These are phyloP conservation scores for Aspidapion aeneum DNA, from an alignment of 2,888 invertebrate species.

Conservation along the genomic window DNA sequence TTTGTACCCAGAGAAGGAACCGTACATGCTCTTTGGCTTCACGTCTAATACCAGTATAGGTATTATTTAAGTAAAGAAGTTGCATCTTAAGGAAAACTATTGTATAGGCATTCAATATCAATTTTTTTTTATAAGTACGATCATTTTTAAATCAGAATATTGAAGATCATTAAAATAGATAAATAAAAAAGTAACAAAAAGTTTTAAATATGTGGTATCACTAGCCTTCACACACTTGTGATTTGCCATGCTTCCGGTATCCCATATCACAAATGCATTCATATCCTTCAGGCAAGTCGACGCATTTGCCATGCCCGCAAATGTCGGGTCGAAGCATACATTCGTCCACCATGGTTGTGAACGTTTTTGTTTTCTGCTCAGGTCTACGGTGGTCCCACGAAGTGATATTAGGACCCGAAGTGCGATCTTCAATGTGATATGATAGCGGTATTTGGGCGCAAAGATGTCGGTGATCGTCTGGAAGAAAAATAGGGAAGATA, in stretches of 20 bases:
- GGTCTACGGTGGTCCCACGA: constrained; percentile 10
- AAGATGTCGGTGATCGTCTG: constrained; percentile 44
- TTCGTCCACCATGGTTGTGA: constrained; percentile 61
- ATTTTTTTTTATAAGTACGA: too few relatives aligned
- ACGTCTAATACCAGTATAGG: too few relatives aligned
- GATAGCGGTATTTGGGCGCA: constrained; percentile 32
- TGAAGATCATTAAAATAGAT: too few relatives aligned
- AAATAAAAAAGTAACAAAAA: too few relatives aligned
- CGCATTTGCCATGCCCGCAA: constrained; percentile 70
- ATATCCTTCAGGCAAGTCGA: constrained; percentile 72
- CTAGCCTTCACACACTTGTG: constrained; percentile 54
- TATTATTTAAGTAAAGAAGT: too few relatives aligned
- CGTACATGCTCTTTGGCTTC: too few relatives aligned
- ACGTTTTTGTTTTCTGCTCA: constrained; percentile 25
- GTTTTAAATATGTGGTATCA: constrained; percentile 21
- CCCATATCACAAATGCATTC: constrained; percentile 76
- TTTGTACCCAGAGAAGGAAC: too few relatives aligned
- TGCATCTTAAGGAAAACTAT: too few relatives aligned
- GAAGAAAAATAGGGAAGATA: constrained; percentile 8
- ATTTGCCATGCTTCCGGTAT: constrained; percentile 48
- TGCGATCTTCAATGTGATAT: constrained; percentile 11
- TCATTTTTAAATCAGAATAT: too few relatives aligned
- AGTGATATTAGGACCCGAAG: constrained; percentile 20
- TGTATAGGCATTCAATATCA: too few relatives aligned
- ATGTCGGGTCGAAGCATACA: constrained; percentile 72